These are phyloP conservation scores for Anas acuta DNA, from an alignment of 2,797 vertebrate genomes.

Conservation along the genomic window DNA sequence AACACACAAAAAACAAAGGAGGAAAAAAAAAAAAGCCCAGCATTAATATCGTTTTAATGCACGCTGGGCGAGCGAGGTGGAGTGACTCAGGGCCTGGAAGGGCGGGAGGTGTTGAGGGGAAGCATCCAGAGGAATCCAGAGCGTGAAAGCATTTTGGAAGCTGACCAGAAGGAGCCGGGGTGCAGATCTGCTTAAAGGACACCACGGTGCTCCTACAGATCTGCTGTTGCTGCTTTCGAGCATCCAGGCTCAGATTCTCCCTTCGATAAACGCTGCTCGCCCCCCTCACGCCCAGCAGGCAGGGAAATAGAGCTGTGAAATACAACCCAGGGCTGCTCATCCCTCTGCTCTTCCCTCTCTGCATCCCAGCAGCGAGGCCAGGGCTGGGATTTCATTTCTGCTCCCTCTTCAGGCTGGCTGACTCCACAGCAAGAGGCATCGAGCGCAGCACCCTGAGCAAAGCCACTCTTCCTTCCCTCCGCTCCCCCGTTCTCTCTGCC, in stretches of 20 bases:
- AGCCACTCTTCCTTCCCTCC: neutral
- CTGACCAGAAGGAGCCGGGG: neutral
- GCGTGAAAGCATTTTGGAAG: neutral
- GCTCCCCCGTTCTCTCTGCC: too few relatives aligned
- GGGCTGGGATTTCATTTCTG: neutral
- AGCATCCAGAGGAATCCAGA: conserved; percentile 34
- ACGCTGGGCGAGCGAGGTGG: neutral
- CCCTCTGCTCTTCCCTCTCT: neutral
- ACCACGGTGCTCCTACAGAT: neutral
- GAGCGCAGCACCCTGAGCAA: fast-evolving
- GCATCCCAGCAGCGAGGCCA: neutral
- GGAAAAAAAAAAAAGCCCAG: neutral
- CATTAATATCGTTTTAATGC: neutral
- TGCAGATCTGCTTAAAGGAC: neutral
- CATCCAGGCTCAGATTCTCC: neutral
- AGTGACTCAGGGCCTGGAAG: neutral
- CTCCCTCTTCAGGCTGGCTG: conserved; percentile 60
- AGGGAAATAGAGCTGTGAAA: neutral
- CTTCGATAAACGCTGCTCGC: neutral
- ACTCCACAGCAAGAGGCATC: neutral
- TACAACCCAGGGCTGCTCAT: neutral
- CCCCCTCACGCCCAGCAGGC: neutral
- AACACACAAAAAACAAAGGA: too few relatives aligned
- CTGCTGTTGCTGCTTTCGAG: conserved; percentile 34
- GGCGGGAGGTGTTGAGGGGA: neutral